Conservation (phyloP, 2,797 vertebrate genomes). For the Myiotriccus ornatus region DNA sequence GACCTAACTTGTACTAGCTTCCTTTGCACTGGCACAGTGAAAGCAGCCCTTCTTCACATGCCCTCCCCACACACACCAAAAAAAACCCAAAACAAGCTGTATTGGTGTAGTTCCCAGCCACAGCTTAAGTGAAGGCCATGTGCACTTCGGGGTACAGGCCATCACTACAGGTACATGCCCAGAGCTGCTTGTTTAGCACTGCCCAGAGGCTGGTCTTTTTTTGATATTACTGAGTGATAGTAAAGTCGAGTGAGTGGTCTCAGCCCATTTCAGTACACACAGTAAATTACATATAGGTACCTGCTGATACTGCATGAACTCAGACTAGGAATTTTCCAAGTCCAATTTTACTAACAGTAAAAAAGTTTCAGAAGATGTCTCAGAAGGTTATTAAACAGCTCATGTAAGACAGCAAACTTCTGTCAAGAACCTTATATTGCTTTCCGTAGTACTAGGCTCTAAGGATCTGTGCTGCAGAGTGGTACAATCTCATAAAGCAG, state of each 20-base stretch:
- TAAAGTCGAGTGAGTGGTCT: background rate
- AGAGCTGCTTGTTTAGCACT: background rate
- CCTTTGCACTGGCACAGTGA: background rate
- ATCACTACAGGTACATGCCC: too few species aligned
- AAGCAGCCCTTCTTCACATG: background rate
- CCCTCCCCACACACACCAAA: background rate
- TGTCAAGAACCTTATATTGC: background rate
- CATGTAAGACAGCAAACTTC: background rate
- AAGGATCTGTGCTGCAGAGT: background rate
- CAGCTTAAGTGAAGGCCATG: background rate
- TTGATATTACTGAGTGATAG: background rate
- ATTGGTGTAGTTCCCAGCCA: background rate
- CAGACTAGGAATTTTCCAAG: background rate
- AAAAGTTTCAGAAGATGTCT: background rate
- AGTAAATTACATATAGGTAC: background rate
- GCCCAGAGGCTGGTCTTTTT: background rate
- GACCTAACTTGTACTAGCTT: background rate
- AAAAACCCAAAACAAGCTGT: background rate
- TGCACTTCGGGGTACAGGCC: fast-evolving
- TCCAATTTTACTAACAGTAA: background rate
- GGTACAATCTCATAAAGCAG: background rate
- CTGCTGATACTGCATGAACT: background rate
- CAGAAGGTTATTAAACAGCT: background rate
- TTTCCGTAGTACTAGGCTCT: background rate
- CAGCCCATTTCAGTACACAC: background rate